Evolutionary conservation across 2,888 invertebrate genomes (phyloP).

Genomic region (Cantharis nigra): DNA sequence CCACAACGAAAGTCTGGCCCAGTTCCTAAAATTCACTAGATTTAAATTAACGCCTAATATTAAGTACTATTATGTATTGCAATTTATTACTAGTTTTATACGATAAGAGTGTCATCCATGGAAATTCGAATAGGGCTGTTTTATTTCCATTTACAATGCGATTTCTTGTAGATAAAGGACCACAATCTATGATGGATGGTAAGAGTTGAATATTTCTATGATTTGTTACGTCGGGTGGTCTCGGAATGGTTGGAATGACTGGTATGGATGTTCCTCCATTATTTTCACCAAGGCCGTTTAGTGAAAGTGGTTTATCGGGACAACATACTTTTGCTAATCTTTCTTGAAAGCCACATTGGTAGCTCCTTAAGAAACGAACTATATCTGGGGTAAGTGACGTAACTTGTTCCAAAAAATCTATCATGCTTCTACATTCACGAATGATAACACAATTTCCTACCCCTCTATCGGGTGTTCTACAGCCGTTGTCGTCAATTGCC

Average conservation of each 20-base stretch:
- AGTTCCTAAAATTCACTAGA: too few relatives aligned
- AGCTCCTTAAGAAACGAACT: not conserved
- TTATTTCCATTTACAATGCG: constrained; percentile 59
- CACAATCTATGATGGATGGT: not conserved
- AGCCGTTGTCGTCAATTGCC: constrained; percentile 36
- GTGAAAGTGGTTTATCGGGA: not conserved
- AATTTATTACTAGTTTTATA: constrained; percentile 54
- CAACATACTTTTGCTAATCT: constrained; percentile 9
- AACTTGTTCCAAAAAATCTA: not conserved
- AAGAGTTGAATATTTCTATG: not conserved
- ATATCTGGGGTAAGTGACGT: not conserved
- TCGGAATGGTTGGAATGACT: too few relatives aligned
- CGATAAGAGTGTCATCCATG: constrained; percentile 76
- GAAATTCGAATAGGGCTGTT: constrained; percentile 68
- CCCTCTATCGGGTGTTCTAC: constrained; percentile 47
- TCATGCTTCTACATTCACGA: constrained; percentile 36
- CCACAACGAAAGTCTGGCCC: too few relatives aligned
- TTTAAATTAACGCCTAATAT: too few relatives aligned
- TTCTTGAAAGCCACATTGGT: constrained; percentile 2
- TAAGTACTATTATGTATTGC: too few relatives aligned
- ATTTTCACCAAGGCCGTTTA: too few relatives aligned
- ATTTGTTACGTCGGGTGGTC: not conserved
- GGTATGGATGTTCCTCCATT: not conserved
- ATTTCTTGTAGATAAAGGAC: constrained; percentile 28
- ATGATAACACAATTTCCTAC: constrained; percentile 51